phyloP scores from a whole-genome alignment of 1,140 invertebrate species.

The Rhopalosiphum padi region DNA sequence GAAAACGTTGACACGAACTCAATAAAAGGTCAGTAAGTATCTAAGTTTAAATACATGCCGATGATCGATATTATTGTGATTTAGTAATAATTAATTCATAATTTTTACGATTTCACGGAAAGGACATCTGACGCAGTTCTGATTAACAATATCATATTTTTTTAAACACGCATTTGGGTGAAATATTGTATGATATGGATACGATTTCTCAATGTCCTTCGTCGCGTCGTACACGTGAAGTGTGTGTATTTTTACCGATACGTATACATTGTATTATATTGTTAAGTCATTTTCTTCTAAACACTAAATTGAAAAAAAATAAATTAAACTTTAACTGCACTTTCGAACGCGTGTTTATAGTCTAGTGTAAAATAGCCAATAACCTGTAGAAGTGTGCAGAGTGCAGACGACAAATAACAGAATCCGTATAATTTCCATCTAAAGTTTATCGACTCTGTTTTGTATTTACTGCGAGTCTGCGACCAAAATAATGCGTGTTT shows the following conservation, averaged over 20 bases:
- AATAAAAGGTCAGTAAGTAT: not conserved
- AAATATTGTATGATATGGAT: not conserved
- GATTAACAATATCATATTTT: not conserved
- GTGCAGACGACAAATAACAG: not conserved
- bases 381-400: not conserved
- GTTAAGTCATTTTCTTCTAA: not conserved
- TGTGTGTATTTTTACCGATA: not conserved
- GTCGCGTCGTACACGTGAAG: too few species aligned
- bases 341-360: not conserved
- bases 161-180: not conserved
- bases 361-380: not conserved
- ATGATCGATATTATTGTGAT: not conserved
- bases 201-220: not conserved
- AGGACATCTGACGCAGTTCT: not conserved
- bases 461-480: constrained; percentile 7
- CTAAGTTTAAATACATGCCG: not conserved
- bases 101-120: not conserved
- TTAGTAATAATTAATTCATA: not conserved
- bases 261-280: too few species aligned
- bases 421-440: not conserved
- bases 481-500: not conserved
- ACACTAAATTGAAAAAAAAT: not conserved
- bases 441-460: constrained; percentile 26
- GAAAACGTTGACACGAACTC: not conserved
- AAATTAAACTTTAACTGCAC: not conserved